Evolutionary conservation across 2,113 vertebrate species (phyloP).

Genomic region (Chinchilla lanigera): DNA sequence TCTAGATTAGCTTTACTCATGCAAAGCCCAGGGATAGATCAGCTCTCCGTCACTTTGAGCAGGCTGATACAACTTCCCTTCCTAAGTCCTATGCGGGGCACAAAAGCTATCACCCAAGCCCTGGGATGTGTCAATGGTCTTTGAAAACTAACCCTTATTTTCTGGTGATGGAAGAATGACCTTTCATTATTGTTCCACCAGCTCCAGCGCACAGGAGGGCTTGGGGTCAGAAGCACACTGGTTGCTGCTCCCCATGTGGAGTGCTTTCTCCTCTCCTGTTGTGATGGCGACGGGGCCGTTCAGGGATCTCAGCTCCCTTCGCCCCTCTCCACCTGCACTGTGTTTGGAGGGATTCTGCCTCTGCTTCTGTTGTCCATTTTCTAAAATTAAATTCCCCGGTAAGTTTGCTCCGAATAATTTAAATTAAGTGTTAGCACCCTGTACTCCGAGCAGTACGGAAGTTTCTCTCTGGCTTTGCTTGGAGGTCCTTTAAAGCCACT

Average conservation of each 20-base stretch:
- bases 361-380: neutral
- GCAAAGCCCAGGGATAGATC: neutral
- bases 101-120: neutral
- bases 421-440: neutral
- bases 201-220: constrained; percentile 27
- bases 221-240: constrained; percentile 33
- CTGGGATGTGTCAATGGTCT: neutral
- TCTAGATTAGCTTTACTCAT: neutral
- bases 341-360: neutral
- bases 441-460: neutral
- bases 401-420: constrained; percentile 25
- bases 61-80: neutral
- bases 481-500: neutral
- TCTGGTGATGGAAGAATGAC: constrained; percentile 56
- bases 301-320: neutral
- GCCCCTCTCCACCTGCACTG: neutral
- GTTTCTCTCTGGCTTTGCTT: constrained; percentile 3
- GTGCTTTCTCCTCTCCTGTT: neutral
- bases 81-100: neutral
- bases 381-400: neutral
- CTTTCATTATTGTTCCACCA: constrained; percentile 63
- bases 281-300: constrained; percentile 37
- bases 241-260: constrained; percentile 34
- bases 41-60: neutral
- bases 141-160: constrained; percentile 71